These are phyloP conservation scores for Vulpes vulpes DNA, from an alignment of 2,113 vertebrate genomes.

Conservation along the genomic window DNA sequence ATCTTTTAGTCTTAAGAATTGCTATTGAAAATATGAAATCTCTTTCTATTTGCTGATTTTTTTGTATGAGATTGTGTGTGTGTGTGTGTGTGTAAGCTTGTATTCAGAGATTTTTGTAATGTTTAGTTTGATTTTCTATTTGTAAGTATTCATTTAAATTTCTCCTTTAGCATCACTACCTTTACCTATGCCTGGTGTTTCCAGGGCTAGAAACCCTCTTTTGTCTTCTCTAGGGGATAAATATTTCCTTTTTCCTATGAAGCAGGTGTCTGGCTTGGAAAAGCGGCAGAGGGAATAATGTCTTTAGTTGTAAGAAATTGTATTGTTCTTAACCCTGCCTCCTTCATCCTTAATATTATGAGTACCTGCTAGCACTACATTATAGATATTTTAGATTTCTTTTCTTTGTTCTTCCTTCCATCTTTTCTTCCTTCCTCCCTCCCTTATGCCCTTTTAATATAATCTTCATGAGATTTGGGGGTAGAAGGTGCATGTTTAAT, in stretches of 20 bases:
- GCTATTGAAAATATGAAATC: background rate
- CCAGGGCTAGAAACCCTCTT: background rate
- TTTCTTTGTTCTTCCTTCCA: background rate
- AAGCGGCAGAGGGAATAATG: background rate
- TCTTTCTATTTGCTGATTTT: background rate
- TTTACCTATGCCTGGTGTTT: background rate
- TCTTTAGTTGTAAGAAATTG: background rate
- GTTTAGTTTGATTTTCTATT: background rate
- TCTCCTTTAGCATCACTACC: background rate
- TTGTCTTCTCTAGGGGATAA: background rate
- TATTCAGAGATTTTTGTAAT: background rate
- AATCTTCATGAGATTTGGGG: background rate
- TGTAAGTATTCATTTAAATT: background rate
- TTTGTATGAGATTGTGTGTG: background rate
- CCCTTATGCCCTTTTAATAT: background rate
- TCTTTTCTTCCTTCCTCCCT: background rate
- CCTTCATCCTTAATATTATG: background rate
- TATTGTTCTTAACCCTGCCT: background rate
- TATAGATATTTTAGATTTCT: background rate
- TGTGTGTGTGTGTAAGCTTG: background rate
- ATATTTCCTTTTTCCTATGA: background rate
- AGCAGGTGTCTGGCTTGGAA: background rate
- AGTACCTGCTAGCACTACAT: background rate
- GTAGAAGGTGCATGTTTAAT: background rate
- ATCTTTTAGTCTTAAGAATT: background rate